Evolutionary conservation across 1,140 invertebrate genomes (phyloP).

Genomic region (Tigriopus japonicus): DNA sequence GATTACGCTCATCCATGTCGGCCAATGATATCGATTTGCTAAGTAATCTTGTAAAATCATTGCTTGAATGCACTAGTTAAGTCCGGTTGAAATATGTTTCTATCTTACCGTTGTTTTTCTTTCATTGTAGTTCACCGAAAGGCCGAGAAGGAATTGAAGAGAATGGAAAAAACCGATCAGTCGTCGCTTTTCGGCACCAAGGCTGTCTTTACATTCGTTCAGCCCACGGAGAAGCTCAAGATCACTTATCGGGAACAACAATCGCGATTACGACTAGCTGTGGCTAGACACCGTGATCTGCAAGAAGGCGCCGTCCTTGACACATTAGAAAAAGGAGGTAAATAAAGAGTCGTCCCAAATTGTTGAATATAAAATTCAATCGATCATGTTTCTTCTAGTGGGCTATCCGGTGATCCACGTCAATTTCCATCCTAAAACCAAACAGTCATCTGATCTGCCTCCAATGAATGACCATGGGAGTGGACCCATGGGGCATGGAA

Average conservation of each 20-base stretch:
- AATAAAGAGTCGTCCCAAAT: background rate
- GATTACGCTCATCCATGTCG: background rate
- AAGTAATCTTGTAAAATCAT: background rate
- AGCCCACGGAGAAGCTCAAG: constrained; percentile 5
- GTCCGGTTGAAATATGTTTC: background rate
- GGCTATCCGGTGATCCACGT: too few species aligned
- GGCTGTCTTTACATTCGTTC: constrained; percentile 6
- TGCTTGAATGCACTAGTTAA: background rate
- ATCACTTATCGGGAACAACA: constrained; percentile 18
- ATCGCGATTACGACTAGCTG: constrained; percentile 17
- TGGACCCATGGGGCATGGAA: too few species aligned
- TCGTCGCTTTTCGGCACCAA: background rate
- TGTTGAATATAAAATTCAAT: background rate
- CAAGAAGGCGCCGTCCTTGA: constrained; percentile 21
- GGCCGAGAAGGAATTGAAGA: too few species aligned
- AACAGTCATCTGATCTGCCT: too few species aligned
- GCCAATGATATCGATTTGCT: background rate
- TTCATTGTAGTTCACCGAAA: too few species aligned
- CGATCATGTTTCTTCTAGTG: too few species aligned
- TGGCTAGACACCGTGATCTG: constrained; percentile 17
- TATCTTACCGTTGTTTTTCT: too few species aligned
- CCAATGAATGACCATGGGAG: too few species aligned
- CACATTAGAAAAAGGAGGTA: constrained; percentile 24
- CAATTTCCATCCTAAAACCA: too few species aligned
- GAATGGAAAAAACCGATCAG: too few species aligned